A percentile compares a stretch with the other conserved stretches of the same genome.
These are phyloP conservation scores for Drosophila pruinosa DNA, from an alignment of 1,140 invertebrate genomes.

Conservation along the genomic window DNA sequence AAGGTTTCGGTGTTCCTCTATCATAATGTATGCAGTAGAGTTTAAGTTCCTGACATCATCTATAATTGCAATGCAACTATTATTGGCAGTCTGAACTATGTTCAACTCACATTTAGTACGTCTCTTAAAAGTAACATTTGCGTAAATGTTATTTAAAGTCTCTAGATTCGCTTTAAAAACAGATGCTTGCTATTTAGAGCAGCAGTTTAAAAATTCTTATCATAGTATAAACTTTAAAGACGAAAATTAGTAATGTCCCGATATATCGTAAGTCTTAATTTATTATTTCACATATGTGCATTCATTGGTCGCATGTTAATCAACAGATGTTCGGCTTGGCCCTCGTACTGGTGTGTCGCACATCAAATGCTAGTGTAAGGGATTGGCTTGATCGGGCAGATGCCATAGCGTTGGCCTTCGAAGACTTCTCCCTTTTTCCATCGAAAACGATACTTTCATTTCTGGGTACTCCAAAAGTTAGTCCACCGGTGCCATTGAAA, in stretches of 20 bases:
- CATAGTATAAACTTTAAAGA: background rate
- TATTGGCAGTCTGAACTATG: background rate
- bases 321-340: constrained; percentile 25
- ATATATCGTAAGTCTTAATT: background rate
- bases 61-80: background rate
- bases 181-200: background rate
- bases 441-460: background rate
- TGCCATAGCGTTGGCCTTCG: background rate
- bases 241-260: background rate
- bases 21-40: too few relatives aligned
- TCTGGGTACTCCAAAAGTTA: background rate
- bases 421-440: background rate
- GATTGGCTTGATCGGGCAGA: constrained; percentile 19
- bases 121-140: background rate
- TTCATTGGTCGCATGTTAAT: background rate
- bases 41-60: too few relatives aligned
- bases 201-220: constrained; percentile 17
- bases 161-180: constrained; percentile 1
- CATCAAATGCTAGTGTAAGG: constrained; percentile 19
- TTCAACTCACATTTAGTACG: background rate
- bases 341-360: constrained; percentile 23
- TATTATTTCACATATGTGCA: background rate
- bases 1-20: too few relatives aligned
- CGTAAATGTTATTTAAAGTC: background rate
- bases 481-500: background rate